Evolutionary conservation across 2,888 invertebrate genomes (phyloP), one percentile per base, ranked within the genome.

Genomic region (Mythimna vitellina): DNA sequence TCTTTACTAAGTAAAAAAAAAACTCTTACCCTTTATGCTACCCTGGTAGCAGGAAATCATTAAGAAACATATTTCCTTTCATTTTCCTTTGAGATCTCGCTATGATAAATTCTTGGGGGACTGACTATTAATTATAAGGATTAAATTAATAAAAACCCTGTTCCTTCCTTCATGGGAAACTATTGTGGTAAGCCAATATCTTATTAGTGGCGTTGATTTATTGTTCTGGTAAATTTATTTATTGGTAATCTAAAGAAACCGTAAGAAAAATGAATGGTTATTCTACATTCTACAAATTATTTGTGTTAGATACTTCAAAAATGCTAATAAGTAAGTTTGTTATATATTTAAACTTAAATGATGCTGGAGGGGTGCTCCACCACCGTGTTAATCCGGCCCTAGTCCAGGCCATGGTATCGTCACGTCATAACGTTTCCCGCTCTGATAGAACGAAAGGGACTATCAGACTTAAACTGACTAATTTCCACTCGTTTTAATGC

Each of bases 31-130:
- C 9, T 81, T 83, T 76, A 78, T 76, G 56, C 29, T 63, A 1
- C 51, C 70, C 84, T 85, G 68, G 77, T 80, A 78, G 56, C 63
- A 65, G 85, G 83, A 86, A 83, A 79, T 86, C 78, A 62, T 84
- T 83, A 83, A 69, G 80, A 76, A 81, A 78, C 80, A 78, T 75
- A 83, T 83, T 86, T 86, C 86, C 84, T 65, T 78, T 78, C 76
- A 76, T 80, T 86, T 82, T 78, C 70, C 83, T 84, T 80, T 83
- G 81, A 73, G 71, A 67, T 71, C 56, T 65, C 46, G 14, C 29
- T 58, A 46, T 53, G 71, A 74, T 80, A 77, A 69, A n/a, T 53
- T 49, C 32, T 51, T 64, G 6, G 14, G 54, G 53, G 63, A 64
- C 51, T 61, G 75, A 46, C 46, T 46, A 46, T 74, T 79, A 78